Base-by-base conservation (phyloP, 2,797 vertebrate species). In the Sebastiscus tertius region DNA sequence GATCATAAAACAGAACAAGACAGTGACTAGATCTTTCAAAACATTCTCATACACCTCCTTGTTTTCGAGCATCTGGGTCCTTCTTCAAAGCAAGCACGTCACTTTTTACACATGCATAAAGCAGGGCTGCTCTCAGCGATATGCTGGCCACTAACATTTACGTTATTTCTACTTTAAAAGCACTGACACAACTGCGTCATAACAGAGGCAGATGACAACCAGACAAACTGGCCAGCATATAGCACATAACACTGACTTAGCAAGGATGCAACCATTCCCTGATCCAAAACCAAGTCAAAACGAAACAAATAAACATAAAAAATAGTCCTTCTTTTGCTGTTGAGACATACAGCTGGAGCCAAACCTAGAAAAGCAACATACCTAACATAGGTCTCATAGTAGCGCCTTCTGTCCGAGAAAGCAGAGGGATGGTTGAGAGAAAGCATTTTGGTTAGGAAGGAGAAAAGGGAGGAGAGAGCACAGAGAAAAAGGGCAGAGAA, bases 361-460 rank as follows among this genome's bases (percentile, higher is more conserved):
- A 96, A 95, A 96, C 97, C 97, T 97, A 95, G 95, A 91, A 34
- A 96, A 97, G 82, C 78, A 94, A 98, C 98, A 95, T 97, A 99
- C 99, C 98, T 97, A 97, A 99, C 94, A 84, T 99, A 99, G 91
- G 97, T 96, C 96, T 99, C 98, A 95, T 98, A 99, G 97, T 99
- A 99, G 96, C 98, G 99, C 89, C 97, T 97, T 97, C 98, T 99
- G 95, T 96, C 97, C 97, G 93, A 96, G 96, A 94, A 95, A 95
- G 94, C 94, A 95, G 89, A 94, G 91, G 93, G 88, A 94, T 94
- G 90, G 87, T 95, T 92, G 91, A 94, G 91, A 96, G 92, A 95
- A 95, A 96, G 94, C 90, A 96, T 90, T 94, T 82, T 84, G 85
- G 95, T 96, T 93, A 97, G 87, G 93, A 86, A 88, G 89, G 94